These are phyloP conservation scores for Catamblyrhynchus diadema DNA, from an alignment of 2,797 vertebrate genomes.

Conservation along the genomic window DNA sequence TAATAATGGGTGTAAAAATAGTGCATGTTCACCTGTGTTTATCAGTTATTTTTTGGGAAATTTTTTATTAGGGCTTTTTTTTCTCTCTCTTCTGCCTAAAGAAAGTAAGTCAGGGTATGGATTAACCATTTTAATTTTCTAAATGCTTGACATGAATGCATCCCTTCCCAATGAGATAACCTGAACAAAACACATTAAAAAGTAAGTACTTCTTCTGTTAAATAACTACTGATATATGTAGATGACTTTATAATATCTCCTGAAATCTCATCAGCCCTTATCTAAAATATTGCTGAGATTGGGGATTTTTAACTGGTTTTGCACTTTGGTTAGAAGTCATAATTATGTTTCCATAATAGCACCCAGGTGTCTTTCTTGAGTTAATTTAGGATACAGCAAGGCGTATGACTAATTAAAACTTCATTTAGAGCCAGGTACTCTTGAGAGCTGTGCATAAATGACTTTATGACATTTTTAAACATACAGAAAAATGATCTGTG, in stretches of 20 bases:
- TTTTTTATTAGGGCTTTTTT: neutral
- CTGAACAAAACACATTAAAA: neutral
- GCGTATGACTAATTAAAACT: conserved; percentile 45
- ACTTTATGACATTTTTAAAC: conserved; percentile 44
- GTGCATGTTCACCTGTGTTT: neutral
- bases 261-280: neutral
- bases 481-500: conserved; percentile 10
- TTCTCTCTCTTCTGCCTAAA: neutral
- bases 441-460: conserved; percentile 12
- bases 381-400: conserved; percentile 47
- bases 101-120: neutral
- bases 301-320: neutral
- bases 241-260: neutral
- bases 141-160: neutral
- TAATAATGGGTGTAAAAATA: neutral
- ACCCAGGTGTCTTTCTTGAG: conserved; percentile 19
- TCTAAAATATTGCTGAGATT: neutral
- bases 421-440: conserved; percentile 41
- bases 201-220: neutral
- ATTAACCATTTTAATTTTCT: neutral
- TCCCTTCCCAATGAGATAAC: neutral
- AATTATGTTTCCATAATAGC: conserved; percentile 1
- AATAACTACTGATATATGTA: neutral
- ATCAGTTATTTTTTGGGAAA: neutral
- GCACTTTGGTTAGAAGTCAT: neutral